phyloP scores from a whole-genome alignment of 1,140 invertebrate genomes.

The Macrotrachela quadricornifera region DNA sequence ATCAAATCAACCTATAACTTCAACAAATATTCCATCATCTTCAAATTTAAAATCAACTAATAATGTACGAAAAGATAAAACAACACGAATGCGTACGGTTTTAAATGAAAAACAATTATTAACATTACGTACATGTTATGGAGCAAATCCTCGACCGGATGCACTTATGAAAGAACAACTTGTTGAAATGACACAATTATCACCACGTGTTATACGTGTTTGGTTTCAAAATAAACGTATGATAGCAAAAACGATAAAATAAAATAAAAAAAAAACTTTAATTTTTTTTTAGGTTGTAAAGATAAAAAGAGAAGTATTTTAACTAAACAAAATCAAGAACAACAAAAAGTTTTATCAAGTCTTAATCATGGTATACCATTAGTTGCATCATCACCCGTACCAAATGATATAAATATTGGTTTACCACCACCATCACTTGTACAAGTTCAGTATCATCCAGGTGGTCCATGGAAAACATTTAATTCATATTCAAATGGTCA shows the following conservation, averaged over 20 bases:
- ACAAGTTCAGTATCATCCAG: too few relatives aligned
- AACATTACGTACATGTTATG: slow-evolving; percentile 68
- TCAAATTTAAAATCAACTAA: too few relatives aligned
- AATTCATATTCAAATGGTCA: too few relatives aligned
- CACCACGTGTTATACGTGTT: slow-evolving; percentile 78
- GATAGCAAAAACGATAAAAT: too few relatives aligned
- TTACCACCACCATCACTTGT: too few relatives aligned
- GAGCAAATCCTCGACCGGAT: slow-evolving; percentile 85
- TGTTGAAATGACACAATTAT: slow-evolving; percentile 90
- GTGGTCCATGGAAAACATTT: too few relatives aligned
- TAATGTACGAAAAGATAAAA: slow-evolving; percentile 44
- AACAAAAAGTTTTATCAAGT: slow-evolving; percentile 48
- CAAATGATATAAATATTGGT: slow-evolving; percentile 1
- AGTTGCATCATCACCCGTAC: slow-evolving; percentile 1
- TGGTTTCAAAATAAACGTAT: slow-evolving; percentile 98
- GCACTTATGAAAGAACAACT: slow-evolving; percentile 97
- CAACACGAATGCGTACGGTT: slow-evolving; percentile 84
- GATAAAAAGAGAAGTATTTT: slow-evolving; percentile 92
- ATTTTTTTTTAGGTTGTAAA: slow-evolving; percentile 44
- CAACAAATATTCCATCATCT: too few relatives aligned
- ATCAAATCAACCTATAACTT: too few relatives aligned
- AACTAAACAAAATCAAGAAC: slow-evolving; percentile 85
- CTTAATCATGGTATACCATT: slow-evolving; percentile 4
- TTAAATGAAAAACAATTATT: slow-evolving; percentile 95
- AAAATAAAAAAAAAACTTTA: too few relatives aligned